Conservation (phyloP, 2,113 vertebrate genomes). For the Heterotis niloticus region DNA sequence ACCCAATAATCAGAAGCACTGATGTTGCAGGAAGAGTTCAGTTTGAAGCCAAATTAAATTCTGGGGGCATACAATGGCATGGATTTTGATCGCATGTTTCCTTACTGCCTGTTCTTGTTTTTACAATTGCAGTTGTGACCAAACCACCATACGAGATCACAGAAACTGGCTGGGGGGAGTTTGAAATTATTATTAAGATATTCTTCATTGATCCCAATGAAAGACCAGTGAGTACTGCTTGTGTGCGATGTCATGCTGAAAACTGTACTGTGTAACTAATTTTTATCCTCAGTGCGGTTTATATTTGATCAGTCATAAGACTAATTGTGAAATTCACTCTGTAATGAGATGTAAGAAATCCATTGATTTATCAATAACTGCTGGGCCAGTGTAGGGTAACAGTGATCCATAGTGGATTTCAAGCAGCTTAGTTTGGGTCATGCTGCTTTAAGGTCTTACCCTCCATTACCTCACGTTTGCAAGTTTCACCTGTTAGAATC, state of each 20-base stretch:
- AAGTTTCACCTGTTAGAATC: too few relatives aligned
- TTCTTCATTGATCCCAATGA: constrained; percentile 99
- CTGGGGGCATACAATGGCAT: neutral
- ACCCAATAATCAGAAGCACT: neutral
- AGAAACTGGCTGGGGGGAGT: constrained; percentile 98
- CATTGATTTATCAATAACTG: too few relatives aligned
- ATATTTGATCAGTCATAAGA: too few relatives aligned
- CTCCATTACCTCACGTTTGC: too few relatives aligned
- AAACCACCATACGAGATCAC: constrained; percentile 98
- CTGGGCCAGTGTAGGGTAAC: too few relatives aligned
- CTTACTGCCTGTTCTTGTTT: constrained; percentile 2
- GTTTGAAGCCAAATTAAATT: too few relatives aligned
- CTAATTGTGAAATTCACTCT: neutral
- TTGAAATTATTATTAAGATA: constrained; percentile 98
- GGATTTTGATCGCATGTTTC: neutral
- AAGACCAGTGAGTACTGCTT: constrained; percentile 79
- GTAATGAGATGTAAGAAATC: neutral
- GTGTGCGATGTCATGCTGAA: neutral
- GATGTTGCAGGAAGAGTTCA: too few relatives aligned
- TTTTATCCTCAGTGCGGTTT: too few relatives aligned
- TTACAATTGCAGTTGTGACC: constrained; percentile 79
- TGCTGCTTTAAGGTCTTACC: too few relatives aligned
- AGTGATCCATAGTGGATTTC: too few relatives aligned
- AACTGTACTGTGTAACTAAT: too few relatives aligned
- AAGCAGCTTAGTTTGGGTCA: too few relatives aligned